Percentiles rank a stretch among this genome's conserved stretches.
These are phyloP conservation scores for Thaumetopoea pityocampa DNA, from an alignment of 1,140 invertebrate genomes.

Conservation along the genomic window DNA sequence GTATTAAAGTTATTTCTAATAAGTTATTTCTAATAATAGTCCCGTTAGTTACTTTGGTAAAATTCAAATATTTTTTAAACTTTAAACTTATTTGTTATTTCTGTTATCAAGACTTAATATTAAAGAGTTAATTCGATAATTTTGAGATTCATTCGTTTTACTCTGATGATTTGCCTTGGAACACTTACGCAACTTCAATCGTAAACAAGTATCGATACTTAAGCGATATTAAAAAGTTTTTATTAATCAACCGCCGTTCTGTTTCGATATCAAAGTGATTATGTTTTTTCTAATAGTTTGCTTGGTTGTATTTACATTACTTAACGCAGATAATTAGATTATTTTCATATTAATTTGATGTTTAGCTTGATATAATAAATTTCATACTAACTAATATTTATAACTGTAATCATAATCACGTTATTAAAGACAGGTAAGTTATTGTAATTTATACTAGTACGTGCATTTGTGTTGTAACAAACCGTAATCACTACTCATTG, in stretches of 20 bases:
- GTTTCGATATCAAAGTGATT: background rate
- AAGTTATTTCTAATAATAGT: too few relatives aligned
- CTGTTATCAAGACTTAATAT: constrained; percentile 8
- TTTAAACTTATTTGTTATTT: constrained; percentile 1
- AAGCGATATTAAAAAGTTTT: constrained; percentile 4
- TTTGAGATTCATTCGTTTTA: constrained; percentile 23
- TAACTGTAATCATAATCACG: constrained; percentile 8
- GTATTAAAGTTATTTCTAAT: too few relatives aligned
- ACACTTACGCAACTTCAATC: constrained; percentile 23
- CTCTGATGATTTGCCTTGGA: constrained; percentile 29
- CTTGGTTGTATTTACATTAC: too few relatives aligned
- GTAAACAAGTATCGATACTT: constrained; percentile 4
- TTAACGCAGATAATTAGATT: background rate
- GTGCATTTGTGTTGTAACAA: constrained; percentile 15
- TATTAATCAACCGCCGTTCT: background rate
- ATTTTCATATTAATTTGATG: constrained; percentile 1
- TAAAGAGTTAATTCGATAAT: constrained; percentile 16
- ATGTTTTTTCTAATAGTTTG: background rate
- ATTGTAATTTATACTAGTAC: constrained; percentile 16
- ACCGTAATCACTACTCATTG: constrained; percentile 13
- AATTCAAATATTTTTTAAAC: background rate
- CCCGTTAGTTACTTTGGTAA: background rate
- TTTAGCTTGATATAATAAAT: constrained; percentile 3
- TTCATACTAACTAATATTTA: constrained; percentile 2
- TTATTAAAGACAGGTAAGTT: constrained; percentile 7